These are phyloP conservation scores for Drosophila putrida DNA, from an alignment of 2,888 invertebrate genomes.

Conservation along the genomic window DNA sequence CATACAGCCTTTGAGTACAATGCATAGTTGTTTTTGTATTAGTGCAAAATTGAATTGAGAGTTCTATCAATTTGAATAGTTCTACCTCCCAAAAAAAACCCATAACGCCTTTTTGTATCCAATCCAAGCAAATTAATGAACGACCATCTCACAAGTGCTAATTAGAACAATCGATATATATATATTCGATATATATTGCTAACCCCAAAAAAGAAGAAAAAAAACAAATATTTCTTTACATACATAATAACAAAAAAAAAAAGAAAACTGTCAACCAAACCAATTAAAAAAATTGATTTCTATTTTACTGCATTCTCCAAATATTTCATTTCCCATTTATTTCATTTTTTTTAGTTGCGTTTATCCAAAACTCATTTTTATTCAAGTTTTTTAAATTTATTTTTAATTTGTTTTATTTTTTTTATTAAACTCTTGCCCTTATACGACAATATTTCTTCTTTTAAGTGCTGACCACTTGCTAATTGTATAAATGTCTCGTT, in stretches of 20 bases:
- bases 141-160: constrained; percentile 86
- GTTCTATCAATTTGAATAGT: constrained; percentile 55
- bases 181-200: constrained; percentile 37
- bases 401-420: constrained; percentile 2
- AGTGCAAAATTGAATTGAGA: constrained; percentile 41
- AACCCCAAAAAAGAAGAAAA: constrained; percentile 28
- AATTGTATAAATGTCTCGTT: constrained; percentile 17
- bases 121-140: constrained; percentile 68
- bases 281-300: constrained; percentile 41
- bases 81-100: constrained; percentile 18
- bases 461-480: constrained; percentile 33
- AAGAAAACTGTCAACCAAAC: constrained; percentile 26
- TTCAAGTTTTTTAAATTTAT: constrained; percentile 6
- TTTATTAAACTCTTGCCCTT: constrained; percentile 40
- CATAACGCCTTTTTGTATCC: constrained; percentile 39
- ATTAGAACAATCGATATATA: constrained; percentile 66
- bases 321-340: constrained; percentile 33
- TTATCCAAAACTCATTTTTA: neutral
- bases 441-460: constrained; percentile 6
- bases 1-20: constrained; percentile 35
- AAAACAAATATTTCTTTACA: constrained; percentile 21
- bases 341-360: constrained; percentile 32
- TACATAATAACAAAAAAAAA: constrained; percentile 17
- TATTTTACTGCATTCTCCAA: constrained; percentile 58
- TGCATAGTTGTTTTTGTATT: constrained; percentile 50